phyloP scores from a whole-genome alignment of 2,797 vertebrate species.

The Halcyon badia region DNA sequence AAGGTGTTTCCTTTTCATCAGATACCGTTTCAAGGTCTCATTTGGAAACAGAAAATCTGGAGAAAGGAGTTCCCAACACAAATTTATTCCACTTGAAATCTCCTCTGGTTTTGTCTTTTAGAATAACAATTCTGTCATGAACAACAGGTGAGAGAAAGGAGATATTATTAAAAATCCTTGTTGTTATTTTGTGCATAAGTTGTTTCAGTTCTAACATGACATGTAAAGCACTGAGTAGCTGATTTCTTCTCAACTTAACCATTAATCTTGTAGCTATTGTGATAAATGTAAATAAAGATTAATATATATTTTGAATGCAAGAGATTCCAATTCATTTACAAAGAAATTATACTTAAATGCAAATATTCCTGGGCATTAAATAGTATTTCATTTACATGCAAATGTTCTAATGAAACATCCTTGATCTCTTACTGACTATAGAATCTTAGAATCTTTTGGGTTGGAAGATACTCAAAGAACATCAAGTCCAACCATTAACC shows the following conservation, averaged over 20 bases:
- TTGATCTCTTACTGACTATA: not conserved
- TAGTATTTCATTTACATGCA: not conserved
- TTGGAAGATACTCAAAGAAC: no score
- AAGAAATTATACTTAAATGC: not conserved
- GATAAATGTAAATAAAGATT: not conserved
- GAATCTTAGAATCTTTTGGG: no score
- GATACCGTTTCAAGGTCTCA: not conserved
- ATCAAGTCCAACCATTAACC: no score
- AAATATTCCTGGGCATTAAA: not conserved
- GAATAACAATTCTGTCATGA: not conserved
- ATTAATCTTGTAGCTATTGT: not conserved
- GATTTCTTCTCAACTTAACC: not conserved
- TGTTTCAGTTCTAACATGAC: not conserved
- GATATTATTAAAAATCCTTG: not conserved
- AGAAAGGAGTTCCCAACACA: not conserved
- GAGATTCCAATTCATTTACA: not conserved
- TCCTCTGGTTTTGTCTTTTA: not conserved
- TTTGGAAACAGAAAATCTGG: not conserved
- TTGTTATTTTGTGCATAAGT: not conserved
- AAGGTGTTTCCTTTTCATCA: not conserved
- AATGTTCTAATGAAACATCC: not conserved
- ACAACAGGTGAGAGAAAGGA: not conserved
- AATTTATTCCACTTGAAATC: not conserved
- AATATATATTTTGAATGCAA: not conserved
- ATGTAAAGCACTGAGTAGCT: not conserved